phyloP scores from a whole-genome alignment of 1,140 invertebrate species.

The Euwallacea fornicatus region DNA sequence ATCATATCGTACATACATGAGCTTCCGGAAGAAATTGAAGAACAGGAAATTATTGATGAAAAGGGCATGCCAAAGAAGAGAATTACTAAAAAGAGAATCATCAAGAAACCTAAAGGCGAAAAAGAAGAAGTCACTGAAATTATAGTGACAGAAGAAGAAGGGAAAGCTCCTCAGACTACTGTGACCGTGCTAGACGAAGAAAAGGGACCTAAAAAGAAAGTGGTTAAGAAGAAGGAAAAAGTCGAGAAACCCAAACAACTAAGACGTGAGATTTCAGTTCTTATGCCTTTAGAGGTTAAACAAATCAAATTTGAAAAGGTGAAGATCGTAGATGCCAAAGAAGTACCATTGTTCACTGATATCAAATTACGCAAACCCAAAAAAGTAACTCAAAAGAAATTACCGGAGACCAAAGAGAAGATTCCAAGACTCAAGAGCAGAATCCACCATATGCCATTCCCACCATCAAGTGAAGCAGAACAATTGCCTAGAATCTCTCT shows the following conservation, averaged over 20 bases:
- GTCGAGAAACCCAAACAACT: constrained; percentile 41
- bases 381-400: constrained; percentile 48
- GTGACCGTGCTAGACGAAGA: constrained; percentile 55
- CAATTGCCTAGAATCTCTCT: constrained; percentile 57
- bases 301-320: constrained; percentile 61
- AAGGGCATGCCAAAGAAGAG: constrained; percentile 46
- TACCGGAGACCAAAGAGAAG: constrained; percentile 49
- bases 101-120: constrained; percentile 46
- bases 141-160: constrained; percentile 48
- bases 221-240: constrained; percentile 50
- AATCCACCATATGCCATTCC: constrained; percentile 64
- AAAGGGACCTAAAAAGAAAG: constrained; percentile 44
- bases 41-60: constrained; percentile 47
- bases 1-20: constrained; percentile 47
- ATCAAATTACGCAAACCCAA: constrained; percentile 49
- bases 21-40: constrained; percentile 53
- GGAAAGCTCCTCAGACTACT: constrained; percentile 46
- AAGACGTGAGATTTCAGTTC: constrained; percentile 45
- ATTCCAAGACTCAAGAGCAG: constrained; percentile 69
- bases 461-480: constrained; percentile 56
- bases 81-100: constrained; percentile 50
- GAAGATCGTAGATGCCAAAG: constrained; percentile 68
- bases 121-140: constrained; percentile 50
- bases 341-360: constrained; percentile 62
- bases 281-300: constrained; percentile 65